These are phyloP conservation scores for Carpatolechia fugitivella DNA, from an alignment of 2,888 invertebrate species.

Conservation along the genomic window DNA sequence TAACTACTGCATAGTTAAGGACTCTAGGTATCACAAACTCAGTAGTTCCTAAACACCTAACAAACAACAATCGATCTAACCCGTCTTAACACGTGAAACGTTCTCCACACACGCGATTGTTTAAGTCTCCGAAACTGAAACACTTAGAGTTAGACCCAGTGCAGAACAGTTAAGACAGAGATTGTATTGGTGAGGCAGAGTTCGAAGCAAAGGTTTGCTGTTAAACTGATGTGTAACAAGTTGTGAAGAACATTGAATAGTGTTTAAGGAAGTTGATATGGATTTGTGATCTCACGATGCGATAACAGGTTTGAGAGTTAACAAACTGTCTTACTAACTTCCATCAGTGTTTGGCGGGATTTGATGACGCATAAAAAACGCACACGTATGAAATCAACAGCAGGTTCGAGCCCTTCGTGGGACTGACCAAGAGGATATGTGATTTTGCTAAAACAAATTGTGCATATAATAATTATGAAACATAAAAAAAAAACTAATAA, in stretches of 20 bases:
- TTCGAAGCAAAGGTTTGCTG: conserved; percentile 22
- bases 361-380: too few species aligned
- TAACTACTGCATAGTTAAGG: background rate
- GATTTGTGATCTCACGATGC: too few species aligned
- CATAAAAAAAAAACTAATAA: too few species aligned
- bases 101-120: conserved; percentile 64
- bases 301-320: too few species aligned
- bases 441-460: too few species aligned
- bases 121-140: conserved; percentile 39
- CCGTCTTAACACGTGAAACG: conserved; percentile 44
- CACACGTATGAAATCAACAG: too few species aligned
- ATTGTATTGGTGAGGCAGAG: conserved; percentile 25
- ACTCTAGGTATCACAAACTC: background rate
- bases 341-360: too few species aligned
- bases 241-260: background rate
- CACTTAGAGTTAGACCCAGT: conserved; percentile 20
- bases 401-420: too few species aligned
- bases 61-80: conserved; percentile 18
- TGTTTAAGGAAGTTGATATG: background rate
- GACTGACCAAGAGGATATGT: too few species aligned
- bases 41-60: conserved; percentile 5
- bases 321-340: background rate
- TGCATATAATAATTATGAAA: too few species aligned
- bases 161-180: conserved; percentile 25
- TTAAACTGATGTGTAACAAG: conserved; percentile 23